phyloP scores from a whole-genome alignment of 1,140 invertebrate species.

The Paramacrobiotus metropolitanus region DNA sequence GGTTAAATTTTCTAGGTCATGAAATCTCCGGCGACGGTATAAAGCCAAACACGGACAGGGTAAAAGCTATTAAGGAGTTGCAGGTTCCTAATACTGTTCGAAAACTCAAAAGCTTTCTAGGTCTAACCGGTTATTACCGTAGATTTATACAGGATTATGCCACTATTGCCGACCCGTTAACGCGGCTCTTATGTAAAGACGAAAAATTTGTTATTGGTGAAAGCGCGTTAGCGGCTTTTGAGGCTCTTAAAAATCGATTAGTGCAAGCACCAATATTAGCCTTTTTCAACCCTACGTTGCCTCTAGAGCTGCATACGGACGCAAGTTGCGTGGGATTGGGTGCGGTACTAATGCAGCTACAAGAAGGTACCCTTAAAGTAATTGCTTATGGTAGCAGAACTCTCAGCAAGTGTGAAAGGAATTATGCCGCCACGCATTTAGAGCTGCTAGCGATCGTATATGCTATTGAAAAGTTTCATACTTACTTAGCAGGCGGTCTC shows the following conservation, averaged over 20 bases:
- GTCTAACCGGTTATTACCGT: conserved; percentile 19
- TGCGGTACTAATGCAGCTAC: background rate
- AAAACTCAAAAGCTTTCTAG: conserved; percentile 16
- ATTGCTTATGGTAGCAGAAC: background rate
- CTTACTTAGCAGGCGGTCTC: background rate
- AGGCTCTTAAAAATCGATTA: background rate
- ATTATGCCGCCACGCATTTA: background rate
- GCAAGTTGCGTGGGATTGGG: background rate
- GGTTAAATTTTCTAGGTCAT: background rate
- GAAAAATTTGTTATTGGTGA: background rate
- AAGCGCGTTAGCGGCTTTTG: background rate
- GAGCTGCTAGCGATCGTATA: background rate
- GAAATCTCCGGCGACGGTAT: background rate
- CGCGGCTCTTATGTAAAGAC: background rate
- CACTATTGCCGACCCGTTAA: conserved; percentile 9
- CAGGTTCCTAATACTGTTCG: conserved; percentile 10
- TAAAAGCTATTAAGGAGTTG: conserved; percentile 6
- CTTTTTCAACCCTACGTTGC: background rate
- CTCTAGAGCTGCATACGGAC: background rate
- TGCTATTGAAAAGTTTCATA: background rate
- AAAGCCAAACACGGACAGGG: conserved; percentile 5
- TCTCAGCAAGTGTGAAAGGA: background rate
- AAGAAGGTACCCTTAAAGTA: background rate
- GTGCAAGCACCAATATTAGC: background rate
- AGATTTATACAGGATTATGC: conserved; percentile 17